Evolutionary conservation across 2,797 vertebrate genomes (phyloP).

Genomic region (Centroberyx gerrardi): DNA sequence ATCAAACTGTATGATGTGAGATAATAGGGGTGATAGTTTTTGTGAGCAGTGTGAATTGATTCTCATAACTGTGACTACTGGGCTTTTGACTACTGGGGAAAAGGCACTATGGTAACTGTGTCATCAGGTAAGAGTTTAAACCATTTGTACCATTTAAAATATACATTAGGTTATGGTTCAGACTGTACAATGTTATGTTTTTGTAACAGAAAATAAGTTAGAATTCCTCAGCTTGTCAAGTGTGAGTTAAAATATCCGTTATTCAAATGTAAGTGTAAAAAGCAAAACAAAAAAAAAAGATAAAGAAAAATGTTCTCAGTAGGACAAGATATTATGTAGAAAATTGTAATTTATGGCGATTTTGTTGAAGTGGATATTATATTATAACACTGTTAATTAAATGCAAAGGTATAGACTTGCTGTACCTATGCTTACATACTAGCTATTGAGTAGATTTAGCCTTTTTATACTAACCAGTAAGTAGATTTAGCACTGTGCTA

Average conservation of each 20-base stretch:
- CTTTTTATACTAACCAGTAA: constrained; percentile 33
- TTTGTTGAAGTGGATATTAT: not conserved
- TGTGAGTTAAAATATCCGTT: too few relatives aligned
- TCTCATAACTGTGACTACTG: constrained; percentile 54
- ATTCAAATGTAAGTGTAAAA: not conserved
- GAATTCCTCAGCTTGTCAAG: not conserved
- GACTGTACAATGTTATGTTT: not conserved
- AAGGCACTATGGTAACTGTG: constrained; percentile 77
- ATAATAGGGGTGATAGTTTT: constrained; percentile 38
- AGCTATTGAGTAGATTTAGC: not conserved
- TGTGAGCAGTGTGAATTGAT: constrained; percentile 17
- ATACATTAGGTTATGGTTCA: not conserved
- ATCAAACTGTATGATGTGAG: not conserved
- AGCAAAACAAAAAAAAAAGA: too few relatives aligned
- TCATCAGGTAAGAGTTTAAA: constrained; percentile 72
- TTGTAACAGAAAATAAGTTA: not conserved
- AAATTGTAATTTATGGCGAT: not conserved
- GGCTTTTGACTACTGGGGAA: constrained; percentile 78
- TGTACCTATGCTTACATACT: not conserved
- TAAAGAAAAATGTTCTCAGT: not conserved
- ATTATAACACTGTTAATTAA: not conserved
- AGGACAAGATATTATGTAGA: not conserved
- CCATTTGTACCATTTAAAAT: not conserved
- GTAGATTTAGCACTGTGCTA: constrained; percentile 43
- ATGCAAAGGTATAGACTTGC: not conserved